These are phyloP conservation scores for Chrysolina americana DNA, from an alignment of 2,888 invertebrate genomes.

Conservation along the genomic window DNA sequence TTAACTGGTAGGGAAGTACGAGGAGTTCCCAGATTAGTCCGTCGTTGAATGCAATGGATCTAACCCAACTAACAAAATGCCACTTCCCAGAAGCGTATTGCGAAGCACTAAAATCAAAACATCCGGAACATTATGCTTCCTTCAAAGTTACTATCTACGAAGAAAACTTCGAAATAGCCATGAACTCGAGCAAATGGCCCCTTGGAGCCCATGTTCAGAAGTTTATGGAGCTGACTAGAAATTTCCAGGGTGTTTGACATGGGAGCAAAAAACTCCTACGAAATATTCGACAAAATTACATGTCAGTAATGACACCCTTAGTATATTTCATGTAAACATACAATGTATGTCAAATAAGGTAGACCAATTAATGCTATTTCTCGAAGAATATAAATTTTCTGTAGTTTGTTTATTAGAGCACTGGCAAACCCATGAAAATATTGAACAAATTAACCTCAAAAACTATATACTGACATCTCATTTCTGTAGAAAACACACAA, in stretches of 20 bases:
- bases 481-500: too few relatives aligned
- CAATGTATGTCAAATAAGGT: slow-evolving; percentile 26
- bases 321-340: slow-evolving; percentile 25
- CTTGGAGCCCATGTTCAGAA: too few relatives aligned
- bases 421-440: slow-evolving; percentile 20
- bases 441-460: slow-evolving; percentile 24
- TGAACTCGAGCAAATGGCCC: slow-evolving; percentile 11
- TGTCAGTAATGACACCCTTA: slow-evolving; percentile 17
- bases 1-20: slow-evolving; percentile 21
- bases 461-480: too few relatives aligned
- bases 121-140: too few relatives aligned
- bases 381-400: slow-evolving; percentile 23
- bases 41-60: slow-evolving; percentile 16
- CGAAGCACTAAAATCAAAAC: too few relatives aligned
- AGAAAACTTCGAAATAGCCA: slow-evolving; percentile 25
- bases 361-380: slow-evolving; percentile 26
- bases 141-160: too few relatives aligned
- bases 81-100: too few relatives aligned
- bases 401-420: slow-evolving; percentile 20
- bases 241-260: neutral
- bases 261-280: too few relatives aligned
- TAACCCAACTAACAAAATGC: slow-evolving; percentile 30
- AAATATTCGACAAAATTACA: slow-evolving; percentile 6
- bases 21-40: slow-evolving; percentile 23
- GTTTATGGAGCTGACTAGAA: slow-evolving; percentile 20